A percentile compares a stretch with the other conserved stretches of the same genome.
phyloP scores from a whole-genome alignment of 2,888 invertebrate genomes.

The Dasysyrphus tricinctus region DNA sequence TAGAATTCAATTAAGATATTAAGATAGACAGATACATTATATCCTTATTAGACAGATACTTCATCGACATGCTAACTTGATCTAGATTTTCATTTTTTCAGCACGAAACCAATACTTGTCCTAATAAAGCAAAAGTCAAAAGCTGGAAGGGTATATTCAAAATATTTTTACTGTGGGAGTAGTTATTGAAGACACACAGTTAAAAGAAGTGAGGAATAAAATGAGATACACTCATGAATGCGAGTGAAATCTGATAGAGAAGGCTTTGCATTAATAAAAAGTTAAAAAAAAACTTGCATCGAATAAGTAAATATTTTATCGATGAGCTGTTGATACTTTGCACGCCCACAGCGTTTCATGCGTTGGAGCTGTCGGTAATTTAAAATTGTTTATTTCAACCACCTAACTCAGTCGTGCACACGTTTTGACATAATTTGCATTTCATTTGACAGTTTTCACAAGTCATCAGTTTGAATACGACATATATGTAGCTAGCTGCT shows the following conservation, averaged over 20 bases:
- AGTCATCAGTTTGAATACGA: conserved; percentile 47
- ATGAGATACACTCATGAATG: conserved; percentile 16
- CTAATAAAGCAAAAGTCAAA: not conserved
- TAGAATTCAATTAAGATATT: too few species aligned
- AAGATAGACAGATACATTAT: too few species aligned
- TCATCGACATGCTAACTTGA: too few species aligned
- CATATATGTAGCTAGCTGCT: not conserved
- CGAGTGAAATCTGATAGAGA: conserved; percentile 60
- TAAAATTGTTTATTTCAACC: conserved; percentile 37
- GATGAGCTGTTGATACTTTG: conserved; percentile 58
- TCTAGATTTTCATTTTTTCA: too few species aligned
- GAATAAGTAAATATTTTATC: conserved; percentile 57
- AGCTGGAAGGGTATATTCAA: not conserved
- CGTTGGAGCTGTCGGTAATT: conserved; percentile 39
- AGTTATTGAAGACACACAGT: conserved; percentile 27
- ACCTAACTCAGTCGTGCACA: conserved; percentile 37
- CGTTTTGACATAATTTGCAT: conserved; percentile 79
- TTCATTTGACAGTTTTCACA: conserved; percentile 79
- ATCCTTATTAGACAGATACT: too few species aligned
- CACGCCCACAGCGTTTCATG: conserved; percentile 59
- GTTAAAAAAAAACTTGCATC: conserved; percentile 37
- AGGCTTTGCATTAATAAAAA: conserved; percentile 24
- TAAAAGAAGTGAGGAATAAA: not conserved
- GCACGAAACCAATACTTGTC: too few species aligned
- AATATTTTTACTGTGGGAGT: not conserved